These are phyloP conservation scores for Drosophila ironensis DNA, from an alignment of 1,140 invertebrate species.

Conservation along the genomic window DNA sequence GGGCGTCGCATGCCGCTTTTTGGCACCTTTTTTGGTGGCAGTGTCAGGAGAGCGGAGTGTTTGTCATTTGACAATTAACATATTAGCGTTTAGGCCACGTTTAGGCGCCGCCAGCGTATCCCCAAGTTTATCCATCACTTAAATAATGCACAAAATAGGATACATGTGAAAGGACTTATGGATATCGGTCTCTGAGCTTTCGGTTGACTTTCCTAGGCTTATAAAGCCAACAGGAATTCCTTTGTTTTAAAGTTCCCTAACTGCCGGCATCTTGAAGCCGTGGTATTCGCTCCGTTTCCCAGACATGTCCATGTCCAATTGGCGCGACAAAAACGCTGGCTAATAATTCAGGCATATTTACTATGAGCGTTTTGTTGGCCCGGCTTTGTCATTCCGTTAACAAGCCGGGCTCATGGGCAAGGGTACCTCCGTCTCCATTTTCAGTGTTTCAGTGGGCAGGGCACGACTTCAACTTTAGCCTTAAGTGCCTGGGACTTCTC, in stretches of 20 bases:
- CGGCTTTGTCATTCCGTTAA: constrained; percentile 64
- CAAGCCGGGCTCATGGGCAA: too few species aligned
- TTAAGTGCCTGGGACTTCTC: constrained; percentile 19
- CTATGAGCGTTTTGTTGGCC: constrained; percentile 29
- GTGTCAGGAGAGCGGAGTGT: constrained; percentile 1
- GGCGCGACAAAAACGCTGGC: constrained; percentile 44
- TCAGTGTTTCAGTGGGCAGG: constrained; percentile 23
- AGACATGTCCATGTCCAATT: constrained; percentile 73
- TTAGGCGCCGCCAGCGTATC: constrained; percentile 4
- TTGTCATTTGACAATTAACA: constrained; percentile 68
- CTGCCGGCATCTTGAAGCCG: neutral
- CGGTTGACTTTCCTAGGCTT: too few species aligned
- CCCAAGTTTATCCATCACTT: neutral
- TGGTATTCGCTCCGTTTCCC: constrained; percentile 33
- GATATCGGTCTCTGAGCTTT: too few species aligned
- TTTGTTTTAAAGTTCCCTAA: too few species aligned
- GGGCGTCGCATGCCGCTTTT: constrained; percentile 57
- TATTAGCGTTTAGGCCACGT: constrained; percentile 44
- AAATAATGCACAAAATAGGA: too few species aligned
- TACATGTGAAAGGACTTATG: too few species aligned
- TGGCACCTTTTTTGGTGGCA: constrained; percentile 45
- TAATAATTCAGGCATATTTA: constrained; percentile 77
- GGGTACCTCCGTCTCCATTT: constrained; percentile 2
- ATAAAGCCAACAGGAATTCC: too few species aligned
- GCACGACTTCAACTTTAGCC: constrained; percentile 49